Evolutionary conservation across 2,888 invertebrate genomes (phyloP), one percentile per base, ranked within the genome.

Genomic region (Therioaphis trifolii): DNA sequence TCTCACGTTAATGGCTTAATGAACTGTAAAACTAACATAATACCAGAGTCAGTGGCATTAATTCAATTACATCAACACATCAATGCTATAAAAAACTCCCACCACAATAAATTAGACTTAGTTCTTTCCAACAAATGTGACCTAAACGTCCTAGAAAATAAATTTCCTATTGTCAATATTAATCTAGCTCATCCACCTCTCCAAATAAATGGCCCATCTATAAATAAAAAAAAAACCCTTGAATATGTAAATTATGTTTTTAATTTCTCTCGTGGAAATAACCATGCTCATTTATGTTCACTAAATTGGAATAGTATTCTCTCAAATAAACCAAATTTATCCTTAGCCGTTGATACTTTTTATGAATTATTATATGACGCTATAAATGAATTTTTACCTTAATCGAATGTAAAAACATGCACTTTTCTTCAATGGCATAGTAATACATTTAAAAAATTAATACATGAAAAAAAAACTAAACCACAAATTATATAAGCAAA

Each of bases 111-210:
- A 55, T 55, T 55, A 55, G 55, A 55, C 21, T 55, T 55, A n/a
- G n/a, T n/a, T n/a, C n/a, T n/a, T n/a, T n/a, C n/a, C n/a, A n/a
- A n/a, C n/a, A n/a, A n/a, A n/a, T n/a, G 61, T 61, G 61, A 61
- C 61, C 61, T 61, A 4, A 27, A 27, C 12, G 61, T 61, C 61
- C 61, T 61, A 3, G 61, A 61, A 61, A 61, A 27, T 61, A 61
- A 61, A 61, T 61, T 61, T 61, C 61, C 21, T 61, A 61, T 61
- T 61, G 61, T 61, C 4, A 61, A 61, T 61, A 61, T 61, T 61
- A 21, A 61, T 61, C 61, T 61, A 61, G 61, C 61, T 61, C 61
- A 61, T 12, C 61, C 61, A 61, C 61, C 61, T 61, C 61, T 61
- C 21, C 61, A 61, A 61, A 61, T 61, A 61, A 61, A 61, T 61